Base-by-base conservation (phyloP, 2,797 vertebrate genomes). In the Chaetodon trifasciatus region DNA sequence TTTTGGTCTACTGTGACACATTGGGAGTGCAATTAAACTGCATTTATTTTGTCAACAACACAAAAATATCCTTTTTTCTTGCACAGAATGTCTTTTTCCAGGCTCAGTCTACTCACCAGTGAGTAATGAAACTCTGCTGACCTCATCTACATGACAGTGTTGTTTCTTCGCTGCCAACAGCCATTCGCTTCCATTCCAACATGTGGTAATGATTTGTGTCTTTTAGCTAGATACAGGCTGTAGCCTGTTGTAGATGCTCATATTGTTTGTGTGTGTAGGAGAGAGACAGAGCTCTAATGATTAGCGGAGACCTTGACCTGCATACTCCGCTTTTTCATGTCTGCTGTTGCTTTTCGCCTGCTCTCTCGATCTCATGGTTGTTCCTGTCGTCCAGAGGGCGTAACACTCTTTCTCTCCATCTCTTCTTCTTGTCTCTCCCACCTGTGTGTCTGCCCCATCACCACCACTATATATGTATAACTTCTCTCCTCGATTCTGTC, bases 251-350 rank as follows among this genome's bases (percentile, higher is more conserved):
- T 57, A 11, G 81, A 55, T 42, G 15, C 46, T 79, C 63, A 79
- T 86, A 13, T 61, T 13, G 13, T 46, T 49, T 85, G 74, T 84
- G 56, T 68, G 49, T 57, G 68, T 52, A 24, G 71, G 28, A 58
- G 62, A 39, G 21, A 57, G 58, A 67, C 57, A 46, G 74, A 53
- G 47, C 75, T 76, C 62, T 77, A 69, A 81, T 87, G 76, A 82
- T 84, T 67, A 84, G 64, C 49, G 6, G 37, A 72, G 58, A 73
- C 67, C 81, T 82, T 87, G 83, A 82, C 79, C 84, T 76, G 80
- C 68, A 83, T 78, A 70, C 16, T 17, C 60, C 46, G 47, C 69
- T 70, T 79, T 83, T 80, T 86, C 83, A 86, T 70, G 65, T 74
- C 65, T 73, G 60, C 50, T 65, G 37, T 74, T 73, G 62, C 65